Base-by-base conservation (phyloP, 2,113 vertebrate species). In the Tauraco erythrolophus region DNA sequence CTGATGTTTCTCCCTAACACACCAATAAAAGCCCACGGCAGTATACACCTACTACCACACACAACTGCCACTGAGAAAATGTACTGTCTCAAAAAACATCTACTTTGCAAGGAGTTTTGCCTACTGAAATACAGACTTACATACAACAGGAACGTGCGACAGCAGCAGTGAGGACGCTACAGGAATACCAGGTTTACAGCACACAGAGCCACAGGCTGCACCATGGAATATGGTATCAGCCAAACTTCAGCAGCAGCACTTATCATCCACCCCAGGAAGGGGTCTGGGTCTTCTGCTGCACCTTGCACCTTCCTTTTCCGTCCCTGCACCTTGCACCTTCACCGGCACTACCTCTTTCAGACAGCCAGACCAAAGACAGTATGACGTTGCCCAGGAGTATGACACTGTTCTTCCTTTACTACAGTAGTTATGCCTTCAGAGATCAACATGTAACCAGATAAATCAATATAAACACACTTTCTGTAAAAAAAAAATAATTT, bases 201-300 rank as follows among this genome's bases (percentile, higher is more conserved):
- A 43, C 13, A 23, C 17, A 75, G 72, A 88, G 19, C 64, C 50
- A 66, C 0, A 1, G 45, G 19, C 30, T 77, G 21, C n/a, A 37
- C 27, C 0, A 0, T 10, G 14, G 35, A 72, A 35, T 25, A 78
- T 37, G 14, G 1, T 14, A 15, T 35, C 54, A 64, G 9, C 66
- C 5, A 3, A 68, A 58, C 21, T 45, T 68, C 46, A 35, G 68
- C 17, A 41, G 13, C 37, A 89, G 50, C 65, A 35, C 15, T 25
- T 22, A 19, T 0, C 54, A n/a, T 10, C 25, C 51, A 62, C 6
- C 16, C 28, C 56, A 33, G 51, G 35, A 86, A 76, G 39, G 35
- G 16, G 10, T 31, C 57, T 1, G 0, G 50, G 61, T 39, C 33
- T 70, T 41, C 69, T 61, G 33, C 41, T 64, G 35, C 19, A 51